A percentile compares a stretch with the other conserved stretches of the same genome.
Conservation (phyloP, 2,797 vertebrate species). For the Cyprinella venusta region DNA sequence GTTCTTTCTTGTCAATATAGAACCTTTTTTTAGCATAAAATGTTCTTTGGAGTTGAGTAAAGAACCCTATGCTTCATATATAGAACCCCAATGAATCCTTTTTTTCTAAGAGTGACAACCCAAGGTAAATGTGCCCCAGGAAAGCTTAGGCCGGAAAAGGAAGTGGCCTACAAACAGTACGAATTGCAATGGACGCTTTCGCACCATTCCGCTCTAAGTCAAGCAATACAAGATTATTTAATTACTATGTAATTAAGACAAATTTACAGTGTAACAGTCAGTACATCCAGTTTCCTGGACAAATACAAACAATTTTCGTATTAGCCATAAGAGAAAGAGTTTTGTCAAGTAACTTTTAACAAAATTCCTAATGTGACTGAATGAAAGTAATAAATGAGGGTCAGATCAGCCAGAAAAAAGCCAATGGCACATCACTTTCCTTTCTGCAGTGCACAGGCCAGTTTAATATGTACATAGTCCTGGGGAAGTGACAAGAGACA, state of each 20-base stretch:
- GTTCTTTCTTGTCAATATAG: too few species aligned
- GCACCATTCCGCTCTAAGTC: neutral
- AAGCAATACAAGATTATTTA: neutral
- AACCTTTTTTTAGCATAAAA: too few species aligned
- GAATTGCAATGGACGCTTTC: too few species aligned
- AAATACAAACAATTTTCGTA: neutral
- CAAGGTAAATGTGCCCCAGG: neutral
- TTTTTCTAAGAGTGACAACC: neutral
- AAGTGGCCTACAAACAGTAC: neutral
- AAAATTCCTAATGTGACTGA: neutral
- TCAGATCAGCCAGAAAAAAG: neutral
- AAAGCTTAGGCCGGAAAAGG: neutral
- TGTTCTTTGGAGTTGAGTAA: too few species aligned
- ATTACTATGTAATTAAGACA: too few species aligned
- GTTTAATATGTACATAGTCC: neutral
- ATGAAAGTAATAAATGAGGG: neutral
- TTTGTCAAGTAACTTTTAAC: neutral
- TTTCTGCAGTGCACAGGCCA: neutral
- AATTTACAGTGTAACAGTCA: too few species aligned
- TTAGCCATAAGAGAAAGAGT: neutral
- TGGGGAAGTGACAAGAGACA: constrained; percentile 16
- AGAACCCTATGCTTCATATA: too few species aligned
- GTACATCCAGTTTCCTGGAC: neutral
- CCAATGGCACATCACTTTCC: neutral
- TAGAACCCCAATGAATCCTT: too few species aligned